Evolutionary conservation across 2,797 vertebrate species (phyloP), one percentile per base, ranked within the genome.

Genomic region (Amphiprion clarkii): DNA sequence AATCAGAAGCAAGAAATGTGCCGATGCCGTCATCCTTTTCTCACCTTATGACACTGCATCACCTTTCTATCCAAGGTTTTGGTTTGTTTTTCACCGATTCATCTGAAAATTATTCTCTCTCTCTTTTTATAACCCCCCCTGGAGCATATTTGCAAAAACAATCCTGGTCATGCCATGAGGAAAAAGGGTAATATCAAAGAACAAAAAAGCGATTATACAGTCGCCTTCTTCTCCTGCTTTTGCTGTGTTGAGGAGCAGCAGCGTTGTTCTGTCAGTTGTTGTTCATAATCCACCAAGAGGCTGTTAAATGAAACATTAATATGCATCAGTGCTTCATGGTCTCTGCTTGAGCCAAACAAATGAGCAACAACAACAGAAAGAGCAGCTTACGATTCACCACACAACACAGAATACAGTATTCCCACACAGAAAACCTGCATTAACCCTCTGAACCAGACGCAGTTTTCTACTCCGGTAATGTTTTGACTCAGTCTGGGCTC

Each of bases 241-340:
- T 17, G 23, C 19, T 67, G 31, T 71, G 77, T 69, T 57, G 58
- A 80, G 61, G 10, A 33, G 82, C 62, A 64, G 76, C 56, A 65
- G 5, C 71, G 51, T 74, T 59, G 52, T 33, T 54, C 55, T 42
- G 83, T 97, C 95, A 96, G 94, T 97, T 97, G 90, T 97, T 97
- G 93, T 97, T 97, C 95, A 96, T 95, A 80, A 97, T 96, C 97
- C 97, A 98, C 97, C 97, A 98, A 59, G 96, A 97, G 4, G 96
- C 97, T 98, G 94, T 84, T 70, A 74, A 90, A 89, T 12, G 10
- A 87, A 89, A 72, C 19, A 71, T 57, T 10, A 62, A 69, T 3
- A 48, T 59, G n/a, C 3, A 57, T 81, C 25, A 78, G 4, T 63
- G 8, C 16, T 66, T 67, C 9, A 51, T 69, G 6, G 5, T 51